Evolutionary conservation across 2,797 vertebrate species (phyloP), one percentile per base, ranked within the genome.

Genomic region (Allobates femoralis): DNA sequence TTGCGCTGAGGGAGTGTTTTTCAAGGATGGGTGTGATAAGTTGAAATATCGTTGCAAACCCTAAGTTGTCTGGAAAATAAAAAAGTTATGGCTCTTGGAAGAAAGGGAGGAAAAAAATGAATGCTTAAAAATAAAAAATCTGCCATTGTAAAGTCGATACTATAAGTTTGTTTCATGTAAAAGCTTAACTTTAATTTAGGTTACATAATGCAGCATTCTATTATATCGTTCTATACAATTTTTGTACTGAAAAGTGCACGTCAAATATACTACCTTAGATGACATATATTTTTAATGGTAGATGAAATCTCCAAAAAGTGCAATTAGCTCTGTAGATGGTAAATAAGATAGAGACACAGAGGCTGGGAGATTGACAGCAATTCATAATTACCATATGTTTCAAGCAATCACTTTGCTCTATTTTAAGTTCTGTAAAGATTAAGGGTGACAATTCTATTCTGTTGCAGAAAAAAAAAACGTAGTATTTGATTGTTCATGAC

Each of bases 401-500:
- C 75, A 69, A 62, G 88, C 89, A 80, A n/a, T 84, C 81, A 69
- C 12, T 82, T 58, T 74, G 28, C 11, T 80, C 80, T 87, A 81
- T 66, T 89, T 91, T 90, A 75, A 86, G 89, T 89, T 91, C 84
- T 89, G 74, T 86, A 86, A 89, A 90, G 87, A 90, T 89, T 90
- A 87, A 85, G 76, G 75, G 85, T 71, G 84, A 91, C 92, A 89
- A 90, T 87, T 86, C 87, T 88, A 26, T 89, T 85, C 89, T 84
- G 56, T 86, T 92, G 89, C 85, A 90, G 66, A 89, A 87, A 67
- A 89, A 89, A 90, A 90, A 76, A 91, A 85, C 77, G 75, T 28
- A 88, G 10, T 67, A 89, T 92, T 92, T 93, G 91, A 94, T 92
- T 93, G 92, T 90, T 92, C 64, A 82, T 90, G 91, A 93, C 85